phyloP scores from a whole-genome alignment of 1,140 invertebrate genomes.

The Lordiphosa stackelbergi region DNA sequence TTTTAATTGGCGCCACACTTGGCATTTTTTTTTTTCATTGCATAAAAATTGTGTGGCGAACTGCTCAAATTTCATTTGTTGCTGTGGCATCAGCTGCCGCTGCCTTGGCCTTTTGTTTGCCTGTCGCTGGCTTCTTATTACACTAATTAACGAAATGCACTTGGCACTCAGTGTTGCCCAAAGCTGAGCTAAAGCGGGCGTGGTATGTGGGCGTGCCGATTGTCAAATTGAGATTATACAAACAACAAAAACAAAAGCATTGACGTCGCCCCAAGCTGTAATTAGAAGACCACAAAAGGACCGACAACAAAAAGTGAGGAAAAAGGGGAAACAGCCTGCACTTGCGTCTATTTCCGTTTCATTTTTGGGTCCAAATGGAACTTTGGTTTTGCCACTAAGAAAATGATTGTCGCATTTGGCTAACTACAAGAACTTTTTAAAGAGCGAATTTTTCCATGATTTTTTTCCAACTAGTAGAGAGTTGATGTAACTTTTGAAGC shows the following conservation, averaged over 20 bases:
- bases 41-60: constrained; percentile 4
- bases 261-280: constrained; percentile 42
- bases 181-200: constrained; percentile 3
- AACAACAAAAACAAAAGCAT: constrained; percentile 30
- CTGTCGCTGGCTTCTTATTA: constrained; percentile 33
- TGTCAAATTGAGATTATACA: constrained; percentile 49
- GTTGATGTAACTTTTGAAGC: constrained; percentile 46
- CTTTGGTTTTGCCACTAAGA: background rate
- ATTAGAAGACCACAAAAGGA: constrained; percentile 37
- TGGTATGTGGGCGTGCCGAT: constrained; percentile 37
- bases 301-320: constrained; percentile 2
- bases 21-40: constrained; percentile 25
- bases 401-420: constrained; percentile 35
- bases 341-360: constrained; percentile 25
- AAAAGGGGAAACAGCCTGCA: constrained; percentile 24
- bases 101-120: constrained; percentile 58
- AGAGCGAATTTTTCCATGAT: constrained; percentile 8
- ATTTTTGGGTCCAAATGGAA: constrained; percentile 12
- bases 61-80: constrained; percentile 50
- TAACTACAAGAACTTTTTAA: constrained; percentile 63
- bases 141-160: constrained; percentile 75
- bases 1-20: constrained; percentile 24
- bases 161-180: constrained; percentile 31
- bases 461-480: constrained; percentile 16
- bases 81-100: constrained; percentile 2